Base-by-base conservation (phyloP, 2,888 invertebrate species). In the Aproaerema taeniolella region DNA sequence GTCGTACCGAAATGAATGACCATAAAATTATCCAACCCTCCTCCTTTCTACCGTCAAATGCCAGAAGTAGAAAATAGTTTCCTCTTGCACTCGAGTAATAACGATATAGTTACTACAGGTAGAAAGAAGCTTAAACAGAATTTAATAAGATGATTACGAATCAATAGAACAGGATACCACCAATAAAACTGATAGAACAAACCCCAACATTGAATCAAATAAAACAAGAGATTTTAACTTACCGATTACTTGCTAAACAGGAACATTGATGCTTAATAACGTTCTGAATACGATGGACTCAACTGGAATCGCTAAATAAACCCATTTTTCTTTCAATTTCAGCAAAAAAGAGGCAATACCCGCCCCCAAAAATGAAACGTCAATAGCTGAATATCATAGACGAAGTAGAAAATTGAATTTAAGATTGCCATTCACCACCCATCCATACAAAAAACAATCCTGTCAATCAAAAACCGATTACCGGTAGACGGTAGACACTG, bases 291-390 rank as follows among this genome's bases (percentile, higher is more conserved):
- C 25, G 49, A 45, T 47, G 37, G 16, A 47, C 50, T 38, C 46
- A 56, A 46, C 45, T 43, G 46, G 45, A 38, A 44, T 35, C 42
- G 31, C 16, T 30, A 41, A 52, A 42, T 55, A 59, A 49, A 54
- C 53, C 58, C 72, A 77, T 75, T 69, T 67, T 70, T 43, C 41
- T 20, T 37, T 32, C 45, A 51, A 54, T 48, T 60, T 50, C 43
- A 43, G 39, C 41, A 53, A 58, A 53, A 52, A 50, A 56, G 35
- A 53, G 55, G 55, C 59, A 63, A 71, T 64, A 75, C 66, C 80
- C 79, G 78, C 78, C 80, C 82, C 82, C 81, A 74, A 79, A 72
- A 67, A 52, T 66, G 73, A 75, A 77, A 79, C 74, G 75, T 77
- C 74, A 73, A 69, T 67, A 66, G 46, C 43, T 42, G 40, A 41